Base-by-base conservation (phyloP, 2,113 vertebrate species). In the Columbina picui region DNA sequence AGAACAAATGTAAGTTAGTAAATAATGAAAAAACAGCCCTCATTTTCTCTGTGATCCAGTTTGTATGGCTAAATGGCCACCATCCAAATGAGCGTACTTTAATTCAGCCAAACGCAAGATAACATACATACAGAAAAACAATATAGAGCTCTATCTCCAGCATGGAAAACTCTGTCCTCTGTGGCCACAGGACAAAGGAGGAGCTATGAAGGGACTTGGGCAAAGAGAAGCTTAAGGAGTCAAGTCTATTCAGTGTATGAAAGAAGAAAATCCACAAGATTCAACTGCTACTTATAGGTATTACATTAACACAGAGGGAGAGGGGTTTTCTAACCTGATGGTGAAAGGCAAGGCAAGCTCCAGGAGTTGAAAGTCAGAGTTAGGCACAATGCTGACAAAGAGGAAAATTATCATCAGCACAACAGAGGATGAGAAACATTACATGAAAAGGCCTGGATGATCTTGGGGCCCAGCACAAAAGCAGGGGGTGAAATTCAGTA, bases 101-200 rank as follows among this genome's bases (percentile, higher is more conserved):
- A 70, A 70, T 77, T 80, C 87, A 90, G 83, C 88, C 96, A 94
- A 93, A 56, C 26, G 2, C 71, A 68, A 94, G 93, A 91, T 92
- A 87, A 89, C 29, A 68, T 56, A 65, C 1, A 4, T 64, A 68
- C 0, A 0, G 39, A 34, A 70, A 93, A 94, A 85, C 32, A 92
- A 65, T 16, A 60, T 0, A 22, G 57, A 25, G 50, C 41, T 80
- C 0, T 59, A 22, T 38, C 70, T 79, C 59, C 1, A 3, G 71
- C 26, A 43, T 74, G 90, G 79, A 78, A 78, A 87, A 68, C 19
- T 25, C 80, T 49, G 56, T 81, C 65, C 70, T 68, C 14, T 32
- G 5, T 0, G 2, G 67, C 53, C 61, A 89, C 18, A 38, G 79
- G 36, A 81, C 8, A 19, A n/a, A 80, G 63, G 8, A 77, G 43